Base-by-base conservation (phyloP, 2,888 invertebrate genomes). In the Tethea ocularis region DNA sequence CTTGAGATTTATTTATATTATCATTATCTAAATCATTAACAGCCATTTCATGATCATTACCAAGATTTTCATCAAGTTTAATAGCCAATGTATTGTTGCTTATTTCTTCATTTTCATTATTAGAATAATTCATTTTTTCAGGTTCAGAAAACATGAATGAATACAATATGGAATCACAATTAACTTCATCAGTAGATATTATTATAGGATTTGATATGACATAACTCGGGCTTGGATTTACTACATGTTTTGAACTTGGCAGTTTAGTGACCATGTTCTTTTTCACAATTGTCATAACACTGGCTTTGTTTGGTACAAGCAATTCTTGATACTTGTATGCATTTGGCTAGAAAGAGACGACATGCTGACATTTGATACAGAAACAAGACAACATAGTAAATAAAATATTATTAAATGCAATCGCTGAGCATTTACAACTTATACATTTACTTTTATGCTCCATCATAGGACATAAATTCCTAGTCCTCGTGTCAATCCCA, bases 311-410 rank as follows among this genome's bases (percentile, higher is more conserved):
- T 52, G 86, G 72, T 59, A 87, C 23, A 38, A 78, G 57, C 56
- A 88, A 68, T 56, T 88, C 87, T 77, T 75, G 80, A 64, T 86
- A 88, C 70, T 88, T 89, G 75, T 84, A 79, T 66, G 76, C 71
- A 66, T 81, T 81, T 67, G 58, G 75, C 88, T 89, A 89, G 77
- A 89, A 89, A 82, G 71, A 75, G 72, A 68, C 64, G 61, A 62
- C 62, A 62, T 64, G 60, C 29, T 36, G 17, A 24, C 23, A 23
- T 24, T 59, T 38, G 15, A 51, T 51, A 51, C 53, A 61, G 46
- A 60, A 51, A 59, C 22, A 56, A 51, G 20, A 38, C 38, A n/a
- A 38, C 13, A 33, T 33, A 33, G 33, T 33, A 13, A 33, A 13
- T 33, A 10, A 29, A 29, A 29, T 29, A 29, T 4, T 4, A 24